Percentiles rank a stretch among this genome's conserved stretches.
phyloP scores from a whole-genome alignment of 2,888 invertebrate species.

The Oxytorus armatus region DNA sequence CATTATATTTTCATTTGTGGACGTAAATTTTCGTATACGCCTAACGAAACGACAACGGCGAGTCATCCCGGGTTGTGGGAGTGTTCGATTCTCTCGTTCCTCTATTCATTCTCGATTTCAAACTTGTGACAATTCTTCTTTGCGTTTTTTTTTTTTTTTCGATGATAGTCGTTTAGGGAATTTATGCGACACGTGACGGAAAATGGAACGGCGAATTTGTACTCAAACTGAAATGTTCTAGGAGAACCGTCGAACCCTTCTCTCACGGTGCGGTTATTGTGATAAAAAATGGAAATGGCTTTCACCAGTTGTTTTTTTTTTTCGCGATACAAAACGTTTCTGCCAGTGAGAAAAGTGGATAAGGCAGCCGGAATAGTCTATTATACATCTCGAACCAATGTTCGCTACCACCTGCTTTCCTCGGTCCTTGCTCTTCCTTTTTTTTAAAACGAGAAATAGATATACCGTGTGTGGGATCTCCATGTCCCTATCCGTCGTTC shows the following conservation, averaged over 20 bases:
- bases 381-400: conserved; percentile 40
- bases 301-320: conserved; percentile 23
- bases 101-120: conserved; percentile 39
- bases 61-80: conserved; percentile 34
- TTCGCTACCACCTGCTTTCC: conserved; percentile 48
- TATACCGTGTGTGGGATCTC: conserved; percentile 3
- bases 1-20: conserved; percentile 80
- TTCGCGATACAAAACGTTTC: conserved; percentile 8
- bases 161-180: conserved; percentile 31
- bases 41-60: conserved; percentile 50
- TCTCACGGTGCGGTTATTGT: neutral
- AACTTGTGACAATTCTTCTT: conserved; percentile 11
- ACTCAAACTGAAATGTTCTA: neutral
- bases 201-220: conserved; percentile 2
- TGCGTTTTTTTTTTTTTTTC: neutral
- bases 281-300: conserved; percentile 29
- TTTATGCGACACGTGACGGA: conserved; percentile 16
- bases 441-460: conserved; percentile 7
- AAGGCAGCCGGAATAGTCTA: neutral
- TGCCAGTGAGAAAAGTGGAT: conserved; percentile 22
- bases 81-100: conserved; percentile 37
- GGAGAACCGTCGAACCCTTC: neutral
- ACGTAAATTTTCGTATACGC: conserved; percentile 66
- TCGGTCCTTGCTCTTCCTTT: conserved; percentile 11
- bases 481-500: conserved; percentile 31